phyloP scores from a whole-genome alignment of 2,888 invertebrate genomes.

The Drosophila leonis region DNA sequence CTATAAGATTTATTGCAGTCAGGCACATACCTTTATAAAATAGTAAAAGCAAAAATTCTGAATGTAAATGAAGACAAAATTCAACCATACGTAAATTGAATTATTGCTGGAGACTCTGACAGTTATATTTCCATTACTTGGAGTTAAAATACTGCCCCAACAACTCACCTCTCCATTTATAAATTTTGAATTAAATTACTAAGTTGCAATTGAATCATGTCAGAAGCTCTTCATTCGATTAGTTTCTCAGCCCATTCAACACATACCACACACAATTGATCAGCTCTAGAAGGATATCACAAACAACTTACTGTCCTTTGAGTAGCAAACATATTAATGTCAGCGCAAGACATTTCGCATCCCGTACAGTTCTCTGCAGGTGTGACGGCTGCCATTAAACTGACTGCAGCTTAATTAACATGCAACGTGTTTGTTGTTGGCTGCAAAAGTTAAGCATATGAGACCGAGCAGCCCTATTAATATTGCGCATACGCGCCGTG shows the following conservation, averaged over 20 bases:
- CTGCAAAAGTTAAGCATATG: conserved; percentile 8
- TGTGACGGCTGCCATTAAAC: conserved; percentile 3
- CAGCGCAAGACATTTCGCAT: background rate
- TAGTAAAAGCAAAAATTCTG: background rate
- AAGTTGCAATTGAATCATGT: background rate
- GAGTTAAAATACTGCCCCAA: background rate
- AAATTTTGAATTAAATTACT: background rate
- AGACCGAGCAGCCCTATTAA: background rate
- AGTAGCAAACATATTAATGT: background rate
- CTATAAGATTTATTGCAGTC: background rate
- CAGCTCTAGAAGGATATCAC: background rate
- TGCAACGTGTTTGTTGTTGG: conserved; percentile 4
- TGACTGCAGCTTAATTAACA: conserved; percentile 5
- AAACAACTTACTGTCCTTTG: background rate
- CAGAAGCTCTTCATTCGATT: background rate
- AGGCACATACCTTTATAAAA: too few species aligned
- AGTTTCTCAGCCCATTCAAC: background rate
- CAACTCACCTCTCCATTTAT: background rate
- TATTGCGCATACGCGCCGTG: conserved; percentile 55
- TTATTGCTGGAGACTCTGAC: background rate
- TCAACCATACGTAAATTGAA: background rate
- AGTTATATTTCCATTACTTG: background rate
- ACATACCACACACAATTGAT: background rate
- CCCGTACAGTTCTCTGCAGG: background rate
- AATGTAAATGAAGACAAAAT: background rate